phyloP scores from a whole-genome alignment of 2,113 vertebrate species.

The Atherinomorus stipes region DNA sequence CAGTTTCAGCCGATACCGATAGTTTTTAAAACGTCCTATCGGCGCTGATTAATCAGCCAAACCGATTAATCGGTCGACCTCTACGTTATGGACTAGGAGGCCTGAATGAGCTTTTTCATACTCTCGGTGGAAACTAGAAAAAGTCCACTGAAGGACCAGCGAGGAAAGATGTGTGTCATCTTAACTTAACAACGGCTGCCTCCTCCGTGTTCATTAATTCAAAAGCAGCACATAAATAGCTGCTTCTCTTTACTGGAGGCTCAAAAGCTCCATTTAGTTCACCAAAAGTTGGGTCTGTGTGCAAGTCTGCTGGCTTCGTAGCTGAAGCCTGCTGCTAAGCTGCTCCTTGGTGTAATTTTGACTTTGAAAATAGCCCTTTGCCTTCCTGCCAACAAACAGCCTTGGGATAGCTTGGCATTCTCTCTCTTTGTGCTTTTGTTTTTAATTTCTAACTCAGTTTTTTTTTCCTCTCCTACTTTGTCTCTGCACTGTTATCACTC shows the following conservation, averaged over 20 bases:
- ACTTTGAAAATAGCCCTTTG: conserved; percentile 72
- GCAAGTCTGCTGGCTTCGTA: conserved; percentile 51
- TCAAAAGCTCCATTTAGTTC: conserved; percentile 24
- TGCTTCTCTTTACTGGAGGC: conserved; percentile 27
- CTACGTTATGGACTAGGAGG: no score
- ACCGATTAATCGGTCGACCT: no score
- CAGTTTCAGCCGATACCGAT: no score
- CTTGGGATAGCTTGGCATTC: conserved; percentile 64
- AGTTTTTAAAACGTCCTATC: no score
- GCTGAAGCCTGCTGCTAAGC: conserved; percentile 59
- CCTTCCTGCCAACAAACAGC: conserved; percentile 69
- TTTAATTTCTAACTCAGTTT: conserved; percentile 33
- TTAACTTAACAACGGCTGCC: not conserved
- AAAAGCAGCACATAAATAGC: conserved; percentile 19
- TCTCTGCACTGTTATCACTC: conserved; percentile 32
- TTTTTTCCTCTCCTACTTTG: conserved; percentile 7
- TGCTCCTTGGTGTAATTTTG: conserved; percentile 67
- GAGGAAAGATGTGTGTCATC: conserved; percentile 4
- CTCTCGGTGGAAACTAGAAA: not conserved
- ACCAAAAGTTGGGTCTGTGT: conserved; percentile 36
- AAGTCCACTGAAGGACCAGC: not conserved
- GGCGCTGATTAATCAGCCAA: no score
- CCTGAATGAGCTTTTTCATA: no score
- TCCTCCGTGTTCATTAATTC: not conserved
- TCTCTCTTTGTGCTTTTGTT: conserved; percentile 48